Base-by-base conservation (phyloP, 2,888 invertebrate genomes). In the Orthosia cruda region DNA sequence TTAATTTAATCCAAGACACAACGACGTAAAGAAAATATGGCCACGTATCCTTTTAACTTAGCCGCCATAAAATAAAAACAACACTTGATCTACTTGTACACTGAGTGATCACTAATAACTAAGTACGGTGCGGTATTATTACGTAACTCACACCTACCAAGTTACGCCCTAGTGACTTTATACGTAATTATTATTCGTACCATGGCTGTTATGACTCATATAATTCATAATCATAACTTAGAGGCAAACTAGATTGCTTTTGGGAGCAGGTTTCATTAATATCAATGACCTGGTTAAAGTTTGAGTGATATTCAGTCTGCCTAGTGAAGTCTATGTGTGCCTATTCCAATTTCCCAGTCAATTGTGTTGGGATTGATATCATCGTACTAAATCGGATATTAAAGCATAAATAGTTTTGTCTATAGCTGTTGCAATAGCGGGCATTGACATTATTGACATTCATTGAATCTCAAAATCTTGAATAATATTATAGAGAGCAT, bases 101-200 rank as follows among this genome's bases (percentile, higher is more conserved):
- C 69, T 77, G 65, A 80, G 78, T 84, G 78, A 87, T 87, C 74
- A 75, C 77, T 85, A 86, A 87, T 86, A 77, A 87, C 79, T 47
- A 74, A 64, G 71, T 73, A 67, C 66, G 59, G 57, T 80, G 70
- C 66, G 59, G 57, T 80, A 71, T 77, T 64, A 54, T 74, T 81
- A 79, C 80, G 47, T 49, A 86, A 87, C 76, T 74, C 66, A 73
- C 74, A 74, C 80, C 66, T 81, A 78, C 76, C 73, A 40, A 77
- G 86, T 74, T 86, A 86, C 86, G 76, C 77, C 77, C 67, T 65
- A 71, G 74, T 81, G 77, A 70, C 65, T 87, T 70, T 70, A 69
- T 71, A 75, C 65, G 64, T 81, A 81, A 86, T 80, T 81, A 80
- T 77, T 77, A 73, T 85, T 68, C 74, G 59, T 71, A 74, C 50